Base-by-base conservation (phyloP, 2,888 invertebrate species). In the Polydrusus cervinus region DNA sequence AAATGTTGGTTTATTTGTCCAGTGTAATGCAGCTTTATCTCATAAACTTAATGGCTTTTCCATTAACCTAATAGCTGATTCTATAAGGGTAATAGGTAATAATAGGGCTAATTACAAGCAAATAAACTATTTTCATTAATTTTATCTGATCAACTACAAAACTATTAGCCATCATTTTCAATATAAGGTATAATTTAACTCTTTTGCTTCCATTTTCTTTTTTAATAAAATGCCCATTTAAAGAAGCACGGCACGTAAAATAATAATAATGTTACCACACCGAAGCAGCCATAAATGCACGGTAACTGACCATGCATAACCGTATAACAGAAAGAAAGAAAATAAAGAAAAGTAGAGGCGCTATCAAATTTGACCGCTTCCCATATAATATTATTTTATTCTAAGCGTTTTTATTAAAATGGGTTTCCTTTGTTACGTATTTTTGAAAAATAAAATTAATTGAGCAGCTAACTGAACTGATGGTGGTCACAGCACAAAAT, bases 231-330 rank as follows among this genome's bases (percentile, higher is more conserved):
- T 34, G 55, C 45, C 16, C 66, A 14, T 51, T 71, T 71, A 71
- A 25, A 20, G 71, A 57, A 65, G 65, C 72, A 72, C 71, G 71
- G 61, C 30, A 64, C 18, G 66, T 9, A 66, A 66, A 66, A 38
- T 66, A 66, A 38, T 53, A 66, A 34, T 66, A 40, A 53, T 53
- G 51, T 38, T 53, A 18, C 51, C 53, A n/a, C 38, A 73, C 43
- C 47, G 72, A 73, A 11, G 67, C 62, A 47, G 43, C 57, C 57
- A 67, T 73, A 61, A 62, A 67, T 51, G 61, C 61, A 16, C 34
- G 16, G 34, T 61, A 73, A 67, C 67, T 53, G 67, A 73, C 38
- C 72, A 53, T 72, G 40, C 30, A 67, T 60, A 72, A 67, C 67
- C 20, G 57, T 61, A 60, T 30, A 25, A 25, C 5, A 34, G 3